These are phyloP conservation scores for Hippocampus comes DNA, from an alignment of 2,113 vertebrate species.

Conservation along the genomic window DNA sequence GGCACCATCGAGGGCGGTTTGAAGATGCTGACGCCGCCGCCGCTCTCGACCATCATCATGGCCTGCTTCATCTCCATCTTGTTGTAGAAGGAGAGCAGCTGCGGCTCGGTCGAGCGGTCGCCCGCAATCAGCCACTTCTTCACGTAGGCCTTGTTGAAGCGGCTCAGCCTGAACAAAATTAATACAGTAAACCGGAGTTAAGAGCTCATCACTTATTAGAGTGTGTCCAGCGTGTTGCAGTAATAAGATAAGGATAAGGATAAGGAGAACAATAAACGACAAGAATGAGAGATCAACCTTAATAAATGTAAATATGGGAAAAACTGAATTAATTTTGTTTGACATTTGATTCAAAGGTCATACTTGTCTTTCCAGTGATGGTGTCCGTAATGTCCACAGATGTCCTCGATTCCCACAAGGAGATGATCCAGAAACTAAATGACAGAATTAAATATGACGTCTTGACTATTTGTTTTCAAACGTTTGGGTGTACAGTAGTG, in stretches of 20 bases:
- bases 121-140: slow-evolving; percentile 90
- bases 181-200: not conserved
- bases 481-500: not conserved
- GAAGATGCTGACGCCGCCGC: slow-evolving; percentile 72
- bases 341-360: slow-evolving; percentile 15
- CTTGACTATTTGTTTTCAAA: not conserved
- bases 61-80: slow-evolving; percentile 98
- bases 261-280: not conserved
- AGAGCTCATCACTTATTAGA: not conserved
- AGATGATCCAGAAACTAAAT: slow-evolving; percentile 91
- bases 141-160: slow-evolving; percentile 90
- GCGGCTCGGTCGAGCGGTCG: slow-evolving; percentile 87
- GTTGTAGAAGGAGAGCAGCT: slow-evolving; percentile 96
- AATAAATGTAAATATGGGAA: not conserved
- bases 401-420: slow-evolving; percentile 88
- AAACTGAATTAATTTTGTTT: not conserved
- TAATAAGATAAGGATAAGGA: too few relatives aligned
- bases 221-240: too few relatives aligned
- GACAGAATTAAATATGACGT: slow-evolving; percentile 13
- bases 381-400: slow-evolving; percentile 94
- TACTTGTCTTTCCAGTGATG: slow-evolving; percentile 99
- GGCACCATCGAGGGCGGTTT: slow-evolving; percentile 74
- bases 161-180: slow-evolving; percentile 76
- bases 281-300: too few relatives aligned
- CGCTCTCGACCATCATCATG: slow-evolving; percentile 86